Evolutionary conservation across 2,797 vertebrate genomes (phyloP), one percentile per base, ranked within the genome.

Genomic region (Cryptoprocta ferox): DNA sequence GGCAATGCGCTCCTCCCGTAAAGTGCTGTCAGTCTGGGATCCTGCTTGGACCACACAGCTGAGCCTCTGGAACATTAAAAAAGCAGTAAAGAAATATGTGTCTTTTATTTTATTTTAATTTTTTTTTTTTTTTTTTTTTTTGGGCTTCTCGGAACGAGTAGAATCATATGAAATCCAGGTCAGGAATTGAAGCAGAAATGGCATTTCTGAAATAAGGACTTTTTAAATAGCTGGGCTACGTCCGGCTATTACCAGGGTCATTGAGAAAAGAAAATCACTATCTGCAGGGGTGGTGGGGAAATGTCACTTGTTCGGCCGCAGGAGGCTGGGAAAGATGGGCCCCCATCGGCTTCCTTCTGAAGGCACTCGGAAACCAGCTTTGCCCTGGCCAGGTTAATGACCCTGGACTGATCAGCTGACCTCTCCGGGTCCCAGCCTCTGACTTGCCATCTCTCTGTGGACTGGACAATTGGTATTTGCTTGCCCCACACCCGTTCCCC

Each of bases 141-240:
- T 50, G 16, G 18, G 10, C 37, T 88, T 85, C 53, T 89, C 56
- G 56, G 76, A 91, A 81, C 13, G 37, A 45, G 53, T 37, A 4
- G n/a, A 83, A 75, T 89, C 53, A 15, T 45, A 45, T 5, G 39
- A 94, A 94, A 82, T 86, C 78, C 79, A 75, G 26, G 37, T 91
- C 48, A 93, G 32, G 21, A 68, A 83, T 14, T 76, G n/a, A 78
- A 94, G 26, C 14, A 65, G 37, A 42, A 73, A 80, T 50, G 1
- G 18, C 73, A 59, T 37, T 86, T 76, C 66, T 95, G 82, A 86
- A 96, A 84, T 68, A 42, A n/a, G 37, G n/a, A 83, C 63, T 71
- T 93, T 87, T 48, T 45, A 91, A 70, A 71, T 78, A 87, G 63
- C 28, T 73, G 24, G 28, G 2, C 66, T 86, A 9, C 45, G 88